Evolutionary conservation across 2,797 vertebrate species (phyloP), one percentile per base, ranked within the genome.

Genomic region (Labroides dimidiatus): DNA sequence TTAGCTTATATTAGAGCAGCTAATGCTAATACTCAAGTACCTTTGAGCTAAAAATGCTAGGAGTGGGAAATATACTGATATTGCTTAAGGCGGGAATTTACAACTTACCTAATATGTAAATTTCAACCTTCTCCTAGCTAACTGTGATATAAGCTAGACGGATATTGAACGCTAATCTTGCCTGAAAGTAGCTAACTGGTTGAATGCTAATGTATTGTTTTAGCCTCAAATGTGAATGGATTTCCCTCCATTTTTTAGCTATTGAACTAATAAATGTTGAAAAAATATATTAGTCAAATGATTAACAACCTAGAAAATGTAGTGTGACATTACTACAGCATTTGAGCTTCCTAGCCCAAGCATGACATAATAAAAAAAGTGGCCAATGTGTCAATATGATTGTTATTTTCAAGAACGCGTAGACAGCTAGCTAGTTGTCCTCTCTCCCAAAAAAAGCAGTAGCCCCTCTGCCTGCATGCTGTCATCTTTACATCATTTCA

Each of bases 381-480:
- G 20, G 12, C 20, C 6, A 13, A 20, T 23, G 47, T 23, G 20
- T 21, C 20, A 48, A 14, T 48, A 48, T 23, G 20, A 20, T 13
- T 19, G 23, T 15, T 21, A 75, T 68, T 49, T 53, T 15, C 42
- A 45, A 61, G 52, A 7, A 48, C 7, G 14, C 51, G 42, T 41
- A 62, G 55, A 68, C 10, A 55, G 55, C 64, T 75, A 24, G 24
- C 68, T 56, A 58, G 52, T 42, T 17, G 13, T 52, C 56, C 67
- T 33, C 71, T 71, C 33, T 37, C 33, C 19, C 56, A 52, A 10
- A 75, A 76, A 53, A 58, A 72, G n/a, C 69, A 59, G 73, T 71
- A 42, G 71, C 39, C 49, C 66, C 67, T 76, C 77, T 71, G 80
- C 78, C 81, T 86, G 88, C 91, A 86, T 84, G 86, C 75, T 82